Evolutionary conservation across 2,113 vertebrate species (phyloP), one percentile per base, ranked within the genome.

Genomic region (Nansenia antarctica): DNA sequence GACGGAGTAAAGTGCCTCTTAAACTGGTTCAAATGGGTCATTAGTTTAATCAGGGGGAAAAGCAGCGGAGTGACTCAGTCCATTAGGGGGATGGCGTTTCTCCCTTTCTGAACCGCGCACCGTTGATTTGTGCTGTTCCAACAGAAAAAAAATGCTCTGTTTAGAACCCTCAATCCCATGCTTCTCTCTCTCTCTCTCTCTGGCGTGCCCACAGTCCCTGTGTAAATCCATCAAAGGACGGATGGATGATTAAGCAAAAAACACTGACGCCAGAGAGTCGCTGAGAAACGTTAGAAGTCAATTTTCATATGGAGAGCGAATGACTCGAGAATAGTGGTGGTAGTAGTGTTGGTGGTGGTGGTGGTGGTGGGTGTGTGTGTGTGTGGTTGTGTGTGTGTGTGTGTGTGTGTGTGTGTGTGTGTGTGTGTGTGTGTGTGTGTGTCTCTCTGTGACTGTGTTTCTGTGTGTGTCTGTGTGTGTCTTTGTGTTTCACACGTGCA

Each of bases 1-100:
- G n/a, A 32, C 27, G 5, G 55, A 30, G 27, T 30, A 58, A 65
- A 34, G 29, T 65, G 29, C 42, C 62, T 29, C 62, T 49, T 47
- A 64, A 64, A 49, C 62, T n/a, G 62, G 62, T 65, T 49, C 62
- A 65, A 47, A 65, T 65, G 62, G 62, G 45, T 65, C 63, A 49
- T 65, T 65, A 65, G 45, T 65, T 65, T 65, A 65, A 65, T 65
- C 63, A 65, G 47, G 45, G 30, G 18, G 45, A 49, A 30, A 52
- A 65, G 31, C 49, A 58, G n/a, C 15, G 11, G n/a, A 53, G 45
- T 31, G 62, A 65, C 62, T 65, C 47, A 52, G 47, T n/a, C 63
- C 63, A 65, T 65, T 22, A 65, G 63, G 18, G n/a, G 39, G 15
- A 52, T 35, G 20, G 29, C n/a, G 14, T 53, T 52, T 65, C 54